Evolutionary conservation across 2,888 invertebrate species (phyloP), one percentile per base, ranked within the genome.

Genomic region (Acrobasis repandana): DNA sequence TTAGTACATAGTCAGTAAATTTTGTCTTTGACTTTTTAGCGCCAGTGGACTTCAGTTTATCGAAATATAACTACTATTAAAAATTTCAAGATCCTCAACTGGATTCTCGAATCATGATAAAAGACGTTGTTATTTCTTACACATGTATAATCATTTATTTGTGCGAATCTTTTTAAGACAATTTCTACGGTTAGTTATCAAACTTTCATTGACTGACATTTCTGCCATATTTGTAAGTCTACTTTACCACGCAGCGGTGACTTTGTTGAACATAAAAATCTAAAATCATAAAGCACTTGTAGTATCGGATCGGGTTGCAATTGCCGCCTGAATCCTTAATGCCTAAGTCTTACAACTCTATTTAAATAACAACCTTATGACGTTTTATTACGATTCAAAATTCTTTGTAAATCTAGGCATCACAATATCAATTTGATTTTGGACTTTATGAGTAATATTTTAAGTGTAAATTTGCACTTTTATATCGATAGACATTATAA

Each of bases 241-340:
- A 61, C 65, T 65, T 60, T 66, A 61, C 66, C 75, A 72, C 79
- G 76, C 83, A 79, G 88, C 88, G 90, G 90, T 83, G 77, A 79
- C 89, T 90, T 88, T 90, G 85, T 82, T 83, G 85, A 82, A 89
- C 90, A 89, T 88, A 87, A 86, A 87, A 88, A 88, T 89, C 90
- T 88, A 88, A 88, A 88, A 88, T 85, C 90, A 85, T 91, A 91
- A 91, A 91, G 79, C 86, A 89, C 85, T 74, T 74, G 69, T 65
- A 67, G 72, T 76, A 79, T 79, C 77, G 85, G 86, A 88, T 90
- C 89, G 83, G 85, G 83, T 90, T 88, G 86, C 90, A 76, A 85
- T 82, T 83, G 86, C 86, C 77, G 70, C 76, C 76, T 88, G 90
- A 81, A 90, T 90, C 83, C 85, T 60, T 88, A 90, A 89, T 85